A percentile compares a stretch with the other conserved stretches of the same genome.
Evolutionary conservation across 2,797 vertebrate species (phyloP).

Genomic region (Phylloscopus collybita): DNA sequence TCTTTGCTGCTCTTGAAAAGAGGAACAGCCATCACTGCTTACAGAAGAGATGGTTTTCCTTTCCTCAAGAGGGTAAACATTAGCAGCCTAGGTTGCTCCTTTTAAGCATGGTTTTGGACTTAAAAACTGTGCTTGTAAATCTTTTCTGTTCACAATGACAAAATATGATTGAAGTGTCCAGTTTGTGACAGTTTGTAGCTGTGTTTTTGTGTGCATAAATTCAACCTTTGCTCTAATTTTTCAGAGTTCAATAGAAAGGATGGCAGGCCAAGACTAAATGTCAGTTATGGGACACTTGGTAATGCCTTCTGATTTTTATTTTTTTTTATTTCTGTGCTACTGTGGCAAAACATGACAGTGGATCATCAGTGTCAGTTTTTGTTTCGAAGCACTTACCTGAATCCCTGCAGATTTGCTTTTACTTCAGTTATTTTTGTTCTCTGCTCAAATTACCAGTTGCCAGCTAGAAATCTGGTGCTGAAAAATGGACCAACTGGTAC

Average conservation of each 20-base stretch:
- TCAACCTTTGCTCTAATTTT: neutral
- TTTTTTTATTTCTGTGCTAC: neutral
- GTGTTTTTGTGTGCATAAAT: neutral
- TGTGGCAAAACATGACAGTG: neutral
- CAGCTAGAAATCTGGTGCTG: neutral
- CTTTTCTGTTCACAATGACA: neutral
- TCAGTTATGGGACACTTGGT: neutral
- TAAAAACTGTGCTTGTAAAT: neutral
- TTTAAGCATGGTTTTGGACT: neutral
- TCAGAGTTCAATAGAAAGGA: rapidly evolving
- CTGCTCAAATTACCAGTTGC: neutral
- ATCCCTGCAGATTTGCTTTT: neutral
- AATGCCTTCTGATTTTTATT: neutral
- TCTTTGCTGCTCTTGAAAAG: neutral
- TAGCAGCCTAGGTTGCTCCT: neutral
- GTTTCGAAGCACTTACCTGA: neutral
- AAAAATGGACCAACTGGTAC: neutral
- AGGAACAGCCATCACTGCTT: neutral
- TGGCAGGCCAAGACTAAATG: neutral
- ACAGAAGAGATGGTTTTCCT: neutral
- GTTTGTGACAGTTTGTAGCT: neutral
- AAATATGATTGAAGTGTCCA: neutral
- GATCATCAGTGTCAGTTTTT: neutral
- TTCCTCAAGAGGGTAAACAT: neutral
- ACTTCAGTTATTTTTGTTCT: neutral